Evolutionary conservation across 2,797 vertebrate species (phyloP).

Genomic region (Girardinus metallicus): DNA sequence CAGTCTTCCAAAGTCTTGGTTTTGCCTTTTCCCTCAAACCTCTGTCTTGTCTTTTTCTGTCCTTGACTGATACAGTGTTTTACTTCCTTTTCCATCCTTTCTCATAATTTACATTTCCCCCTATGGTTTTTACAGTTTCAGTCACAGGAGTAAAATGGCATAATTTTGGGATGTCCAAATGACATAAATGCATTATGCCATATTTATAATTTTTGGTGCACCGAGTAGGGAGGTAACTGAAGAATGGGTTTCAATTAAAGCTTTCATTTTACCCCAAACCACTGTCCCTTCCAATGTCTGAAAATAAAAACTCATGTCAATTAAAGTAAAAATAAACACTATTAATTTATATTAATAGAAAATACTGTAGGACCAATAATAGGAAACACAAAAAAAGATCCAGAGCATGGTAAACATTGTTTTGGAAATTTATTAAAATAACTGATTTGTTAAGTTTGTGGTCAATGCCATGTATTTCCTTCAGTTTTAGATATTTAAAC

Average conservation of each 20-base stretch:
- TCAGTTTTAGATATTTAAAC: background rate
- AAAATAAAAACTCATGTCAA: background rate
- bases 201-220: background rate
- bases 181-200: background rate
- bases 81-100: background rate
- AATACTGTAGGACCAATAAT: too few species aligned
- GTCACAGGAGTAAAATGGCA: background rate
- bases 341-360: background rate
- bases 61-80: background rate
- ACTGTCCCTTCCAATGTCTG: background rate
- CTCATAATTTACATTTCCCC: too few species aligned
- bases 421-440: background rate
- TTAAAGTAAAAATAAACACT: background rate
- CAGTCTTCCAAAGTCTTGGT: conserved; percentile 5
- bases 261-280: background rate
- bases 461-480: background rate
- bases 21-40: background rate
- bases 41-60: background rate
- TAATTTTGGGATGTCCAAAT: background rate
- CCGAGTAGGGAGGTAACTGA: background rate
- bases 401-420: background rate
- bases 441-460: background rate
- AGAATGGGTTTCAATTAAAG: background rate
- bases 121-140: background rate
- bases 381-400: background rate